A percentile compares a stretch with the other conserved stretches of the same genome.
These are phyloP conservation scores for Lucinisca nassula DNA, from an alignment of 2,888 invertebrate genomes.

Conservation along the genomic window DNA sequence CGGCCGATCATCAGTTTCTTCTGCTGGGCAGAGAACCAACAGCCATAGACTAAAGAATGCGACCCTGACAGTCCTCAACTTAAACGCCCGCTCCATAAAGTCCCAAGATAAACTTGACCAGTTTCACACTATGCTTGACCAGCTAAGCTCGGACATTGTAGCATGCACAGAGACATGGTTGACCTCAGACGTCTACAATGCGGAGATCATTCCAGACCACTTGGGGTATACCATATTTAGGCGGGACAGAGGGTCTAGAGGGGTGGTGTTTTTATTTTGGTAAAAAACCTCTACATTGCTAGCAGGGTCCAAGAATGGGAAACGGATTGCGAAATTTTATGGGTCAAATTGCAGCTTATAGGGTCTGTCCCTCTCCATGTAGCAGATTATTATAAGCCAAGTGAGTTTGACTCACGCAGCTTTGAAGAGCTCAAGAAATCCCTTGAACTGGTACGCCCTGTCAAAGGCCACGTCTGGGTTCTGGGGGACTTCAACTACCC, in stretches of 20 bases:
- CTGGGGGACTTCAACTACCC: neutral
- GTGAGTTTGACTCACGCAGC: neutral
- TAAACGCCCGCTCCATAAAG: conserved; percentile 1
- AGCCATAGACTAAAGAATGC: neutral
- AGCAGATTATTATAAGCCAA: neutral
- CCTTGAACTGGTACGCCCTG: neutral
- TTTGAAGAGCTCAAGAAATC: neutral
- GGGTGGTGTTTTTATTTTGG: neutral
- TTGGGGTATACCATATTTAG: neutral
- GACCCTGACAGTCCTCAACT: neutral
- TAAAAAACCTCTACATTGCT: conserved; percentile 6
- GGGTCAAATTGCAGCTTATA: neutral
- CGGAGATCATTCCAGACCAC: neutral
- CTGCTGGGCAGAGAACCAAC: conserved; percentile 7
- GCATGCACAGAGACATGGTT: neutral
- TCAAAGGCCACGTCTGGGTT: neutral
- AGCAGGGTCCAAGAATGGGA: neutral
- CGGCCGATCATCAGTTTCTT: neutral
- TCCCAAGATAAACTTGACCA: neutral
- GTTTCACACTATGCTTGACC: neutral
- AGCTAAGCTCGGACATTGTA: neutral
- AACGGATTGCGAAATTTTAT: neutral
- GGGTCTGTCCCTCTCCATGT: neutral
- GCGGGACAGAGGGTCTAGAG: neutral
- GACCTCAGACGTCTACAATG: conserved; percentile 2